Base-by-base conservation (phyloP, 2,888 invertebrate genomes). In the Halictus quadricinctus region DNA sequence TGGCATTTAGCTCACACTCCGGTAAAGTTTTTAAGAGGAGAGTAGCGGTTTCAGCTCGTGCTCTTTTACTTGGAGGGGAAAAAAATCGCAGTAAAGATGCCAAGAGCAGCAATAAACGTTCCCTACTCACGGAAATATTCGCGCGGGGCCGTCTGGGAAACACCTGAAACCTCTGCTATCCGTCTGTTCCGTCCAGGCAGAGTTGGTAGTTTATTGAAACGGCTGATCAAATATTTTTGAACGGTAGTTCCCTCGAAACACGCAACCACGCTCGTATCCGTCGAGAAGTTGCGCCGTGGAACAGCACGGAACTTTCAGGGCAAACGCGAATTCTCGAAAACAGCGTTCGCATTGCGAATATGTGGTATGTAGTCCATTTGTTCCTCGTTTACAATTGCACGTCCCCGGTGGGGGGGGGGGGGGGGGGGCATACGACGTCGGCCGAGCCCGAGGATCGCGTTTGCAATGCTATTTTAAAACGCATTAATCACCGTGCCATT, bases 401-500 rank as follows among this genome's bases (percentile, higher is more conserved):
- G 60, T 2, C 5, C 25, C 13, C 50, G 21, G 0, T 50, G 7
- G 50, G 21, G 43, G 43, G 8, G 43, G 43, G 43, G 8, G 2
- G 43, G n/a, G 10, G 21, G 58, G 5, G 15, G 29, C 36, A 29
- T 66, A 8, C 36, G 66, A 15, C 29, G 66, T 36, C 66, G 66
- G 15, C 15, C 29, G 15, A 5, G 25, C 25, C 60, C 5, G 25
- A 25, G 60, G 25, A 60, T 60, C 66, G 36, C 36, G 66, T 66
- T 66, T 36, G 7, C 66, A 29, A 36, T 66, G 18, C 18, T 66
- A 66, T 66, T 66, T 66, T 66, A 36, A 66, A 36, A 29, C 66
- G 66, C 36, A 66, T 66, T 66, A 66, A 66, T 66, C 66, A 66
- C 66, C 18, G 36, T 18, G 66, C 36, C 66, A 36, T 66, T 66